phyloP scores from a whole-genome alignment of 2,888 invertebrate genomes.

The Apeira syringaria region DNA sequence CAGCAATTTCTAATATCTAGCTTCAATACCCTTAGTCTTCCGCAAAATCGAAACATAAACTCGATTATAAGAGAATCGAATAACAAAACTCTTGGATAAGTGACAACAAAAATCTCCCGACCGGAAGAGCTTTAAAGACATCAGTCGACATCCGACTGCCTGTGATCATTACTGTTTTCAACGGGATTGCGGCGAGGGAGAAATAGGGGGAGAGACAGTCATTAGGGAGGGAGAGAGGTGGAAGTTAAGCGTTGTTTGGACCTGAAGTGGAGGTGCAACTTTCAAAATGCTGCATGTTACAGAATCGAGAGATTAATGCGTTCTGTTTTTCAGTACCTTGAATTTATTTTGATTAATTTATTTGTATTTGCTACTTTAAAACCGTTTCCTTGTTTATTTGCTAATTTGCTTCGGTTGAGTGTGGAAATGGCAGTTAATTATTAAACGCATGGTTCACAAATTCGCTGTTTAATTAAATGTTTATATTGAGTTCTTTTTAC shows the following conservation, averaged over 20 bases:
- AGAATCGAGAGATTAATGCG: slow-evolving; percentile 20
- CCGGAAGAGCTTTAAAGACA: slow-evolving; percentile 33
- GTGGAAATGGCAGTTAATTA: no score
- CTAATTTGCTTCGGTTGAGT: background rate
- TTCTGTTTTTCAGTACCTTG: slow-evolving; percentile 11
- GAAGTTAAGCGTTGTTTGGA: slow-evolving; percentile 30
- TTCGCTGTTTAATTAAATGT: no score
- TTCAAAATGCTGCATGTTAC: slow-evolving; percentile 22
- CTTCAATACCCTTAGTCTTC: background rate
- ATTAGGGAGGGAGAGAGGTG: slow-evolving; percentile 24
- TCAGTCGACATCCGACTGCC: slow-evolving; percentile 35
- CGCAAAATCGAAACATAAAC: slow-evolving; percentile 11
- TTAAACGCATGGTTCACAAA: no score
- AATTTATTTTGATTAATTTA: slow-evolving; percentile 11
- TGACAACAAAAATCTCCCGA: slow-evolving; percentile 33
- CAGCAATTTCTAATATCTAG: no score
- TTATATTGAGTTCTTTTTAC: no score
- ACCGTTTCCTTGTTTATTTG: background rate
- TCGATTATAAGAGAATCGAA: slow-evolving; percentile 30
- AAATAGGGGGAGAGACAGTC: slow-evolving; percentile 24
- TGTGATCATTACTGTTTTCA: slow-evolving; percentile 38
- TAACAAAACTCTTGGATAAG: slow-evolving; percentile 21
- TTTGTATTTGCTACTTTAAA: background rate
- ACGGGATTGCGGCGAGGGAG: slow-evolving; percentile 30
- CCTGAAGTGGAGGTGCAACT: slow-evolving; percentile 23